These are phyloP conservation scores for Capra hircus DNA, from an alignment of 2,113 vertebrate genomes.

Conservation along the genomic window DNA sequence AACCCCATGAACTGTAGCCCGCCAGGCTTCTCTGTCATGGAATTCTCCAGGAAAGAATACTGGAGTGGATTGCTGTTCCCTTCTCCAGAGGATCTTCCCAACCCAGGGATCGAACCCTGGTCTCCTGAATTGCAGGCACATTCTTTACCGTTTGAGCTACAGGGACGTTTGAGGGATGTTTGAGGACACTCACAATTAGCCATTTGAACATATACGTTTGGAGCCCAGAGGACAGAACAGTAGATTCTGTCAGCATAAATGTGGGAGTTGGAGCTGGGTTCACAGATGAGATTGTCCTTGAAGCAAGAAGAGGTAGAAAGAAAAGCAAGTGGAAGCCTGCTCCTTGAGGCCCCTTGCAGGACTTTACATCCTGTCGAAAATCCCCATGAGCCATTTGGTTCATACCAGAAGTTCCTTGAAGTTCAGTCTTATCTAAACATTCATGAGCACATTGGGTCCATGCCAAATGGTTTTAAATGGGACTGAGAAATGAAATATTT, in stretches of 20 bases:
- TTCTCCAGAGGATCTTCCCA: background rate
- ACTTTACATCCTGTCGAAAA: background rate
- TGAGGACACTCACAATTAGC: background rate
- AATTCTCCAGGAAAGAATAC: background rate
- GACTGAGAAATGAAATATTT: background rate
- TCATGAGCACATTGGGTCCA: background rate
- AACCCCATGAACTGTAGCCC: background rate
- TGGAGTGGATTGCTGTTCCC: background rate
- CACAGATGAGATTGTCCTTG: background rate
- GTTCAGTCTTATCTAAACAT: background rate
- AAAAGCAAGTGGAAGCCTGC: background rate
- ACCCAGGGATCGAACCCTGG: background rate
- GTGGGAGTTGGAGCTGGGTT: background rate
- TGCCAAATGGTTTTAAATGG: background rate
- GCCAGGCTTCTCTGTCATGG: background rate
- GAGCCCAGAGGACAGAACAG: background rate
- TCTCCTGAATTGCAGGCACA: background rate
- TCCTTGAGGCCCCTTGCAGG: background rate
- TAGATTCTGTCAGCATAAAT: background rate
- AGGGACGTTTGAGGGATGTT: background rate
- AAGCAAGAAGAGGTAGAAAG: background rate
- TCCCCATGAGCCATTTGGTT: background rate
- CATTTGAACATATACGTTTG: background rate
- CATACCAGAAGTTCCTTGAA: background rate
- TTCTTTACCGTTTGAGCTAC: background rate